Conservation (phyloP, 2,888 invertebrate species). For the Eudasyphora cyanicolor region DNA sequence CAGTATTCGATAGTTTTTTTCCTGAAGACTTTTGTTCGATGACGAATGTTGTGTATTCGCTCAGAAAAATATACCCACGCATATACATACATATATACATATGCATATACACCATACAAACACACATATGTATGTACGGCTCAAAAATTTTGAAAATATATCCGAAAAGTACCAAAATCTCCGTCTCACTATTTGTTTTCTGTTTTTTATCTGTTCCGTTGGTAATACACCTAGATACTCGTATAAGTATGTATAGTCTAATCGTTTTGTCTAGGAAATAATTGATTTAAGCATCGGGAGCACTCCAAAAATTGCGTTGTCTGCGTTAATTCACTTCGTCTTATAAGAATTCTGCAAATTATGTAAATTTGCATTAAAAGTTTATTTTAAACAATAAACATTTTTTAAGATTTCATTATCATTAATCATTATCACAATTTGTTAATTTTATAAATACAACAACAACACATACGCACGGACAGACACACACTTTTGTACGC, state of each 20-base stretch:
- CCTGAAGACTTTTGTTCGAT: too few relatives aligned
- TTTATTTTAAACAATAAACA: too few relatives aligned
- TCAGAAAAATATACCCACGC: too few relatives aligned
- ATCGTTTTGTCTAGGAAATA: neutral
- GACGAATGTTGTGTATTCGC: too few relatives aligned
- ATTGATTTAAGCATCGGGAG: too few relatives aligned
- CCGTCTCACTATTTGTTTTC: too few relatives aligned
- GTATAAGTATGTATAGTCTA: neutral
- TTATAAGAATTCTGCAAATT: too few relatives aligned
- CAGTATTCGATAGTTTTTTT: neutral
- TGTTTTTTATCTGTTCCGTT: too few relatives aligned
- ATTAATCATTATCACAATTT: too few relatives aligned
- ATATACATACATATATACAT: neutral
- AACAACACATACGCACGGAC: slow-evolving; percentile 9
- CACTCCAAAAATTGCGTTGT: neutral
- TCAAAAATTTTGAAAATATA: neutral
- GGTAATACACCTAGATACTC: too few relatives aligned
- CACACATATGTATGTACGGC: neutral
- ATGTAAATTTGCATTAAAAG: too few relatives aligned
- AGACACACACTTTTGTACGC: slow-evolving; percentile 52
- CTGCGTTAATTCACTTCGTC: neutral
- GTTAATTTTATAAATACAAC: neutral
- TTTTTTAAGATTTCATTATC: too few relatives aligned
- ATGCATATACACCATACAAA: neutral
- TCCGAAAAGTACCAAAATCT: neutral